phyloP scores from a whole-genome alignment of 2,113 vertebrate species.

The Vidua chalybeata region DNA sequence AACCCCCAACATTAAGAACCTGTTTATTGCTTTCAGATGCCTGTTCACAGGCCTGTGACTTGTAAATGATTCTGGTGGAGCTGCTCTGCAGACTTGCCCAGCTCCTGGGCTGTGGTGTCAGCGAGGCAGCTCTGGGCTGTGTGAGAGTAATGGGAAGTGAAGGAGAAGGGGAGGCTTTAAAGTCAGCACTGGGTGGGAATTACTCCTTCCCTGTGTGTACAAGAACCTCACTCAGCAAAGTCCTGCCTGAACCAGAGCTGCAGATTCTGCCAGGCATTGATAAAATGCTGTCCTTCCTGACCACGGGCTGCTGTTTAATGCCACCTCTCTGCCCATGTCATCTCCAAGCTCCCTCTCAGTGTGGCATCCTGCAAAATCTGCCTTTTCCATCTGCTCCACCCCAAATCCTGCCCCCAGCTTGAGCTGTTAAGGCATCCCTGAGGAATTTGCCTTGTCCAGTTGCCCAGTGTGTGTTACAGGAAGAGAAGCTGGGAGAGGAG shows the following conservation, averaged over 20 bases:
- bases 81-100: not conserved
- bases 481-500: not conserved
- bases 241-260: not conserved
- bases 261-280: not conserved
- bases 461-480: not conserved
- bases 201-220: accelerated
- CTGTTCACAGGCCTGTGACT: slow-evolving; percentile 33
- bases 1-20: not conserved
- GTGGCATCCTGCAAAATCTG: not conserved
- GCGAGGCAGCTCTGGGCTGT: not conserved
- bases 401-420: not conserved
- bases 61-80: not conserved
- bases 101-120: slow-evolving; percentile 4
- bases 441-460: not conserved
- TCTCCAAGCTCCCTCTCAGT: not conserved
- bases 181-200: not conserved
- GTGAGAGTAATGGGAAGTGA: not conserved
- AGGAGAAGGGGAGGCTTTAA: not conserved
- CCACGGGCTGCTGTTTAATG: not conserved
- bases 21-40: slow-evolving; percentile 63
- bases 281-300: not conserved
- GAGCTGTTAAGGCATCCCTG: not conserved
- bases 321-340: not conserved
- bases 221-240: not conserved
- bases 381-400: not conserved